Evolutionary conservation across 2,113 vertebrate genomes (phyloP).

Genomic region (Aramus guarauna): DNA sequence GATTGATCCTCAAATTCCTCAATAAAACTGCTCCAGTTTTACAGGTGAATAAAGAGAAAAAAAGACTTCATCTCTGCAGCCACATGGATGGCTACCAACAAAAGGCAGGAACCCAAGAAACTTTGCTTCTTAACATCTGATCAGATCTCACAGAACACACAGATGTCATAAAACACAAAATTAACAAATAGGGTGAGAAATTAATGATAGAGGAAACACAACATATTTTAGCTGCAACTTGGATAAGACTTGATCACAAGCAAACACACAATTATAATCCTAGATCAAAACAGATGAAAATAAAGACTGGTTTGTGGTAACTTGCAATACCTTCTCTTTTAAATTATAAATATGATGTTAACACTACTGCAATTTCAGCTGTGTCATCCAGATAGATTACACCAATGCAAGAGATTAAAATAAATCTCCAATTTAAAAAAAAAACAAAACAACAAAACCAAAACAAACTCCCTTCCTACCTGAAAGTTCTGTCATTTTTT

Average conservation of each 20-base stretch:
- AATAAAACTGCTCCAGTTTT: neutral
- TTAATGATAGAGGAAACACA: neutral
- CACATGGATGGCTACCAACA: neutral
- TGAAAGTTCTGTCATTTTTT: conserved; percentile 95
- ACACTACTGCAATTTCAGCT: neutral
- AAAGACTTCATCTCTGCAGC: neutral
- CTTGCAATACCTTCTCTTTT: neutral
- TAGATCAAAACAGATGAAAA: neutral
- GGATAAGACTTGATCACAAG: neutral
- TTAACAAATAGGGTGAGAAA: neutral
- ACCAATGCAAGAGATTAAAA: neutral
- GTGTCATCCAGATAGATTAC: neutral
- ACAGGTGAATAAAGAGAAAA: neutral
- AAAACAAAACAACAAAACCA: too few relatives aligned
- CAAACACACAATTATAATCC: neutral
- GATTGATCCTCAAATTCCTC: neutral
- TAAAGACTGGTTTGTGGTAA: neutral
- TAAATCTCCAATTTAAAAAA: neutral
- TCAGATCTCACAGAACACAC: neutral
- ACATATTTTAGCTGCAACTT: neutral
- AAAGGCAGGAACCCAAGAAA: neutral
- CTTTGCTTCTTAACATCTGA: neutral
- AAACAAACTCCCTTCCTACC: conserved; percentile 70
- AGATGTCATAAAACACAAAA: neutral
- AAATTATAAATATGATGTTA: neutral